Evolutionary conservation across 2,797 vertebrate species (phyloP).

Genomic region (Chelonia mydas): DNA sequence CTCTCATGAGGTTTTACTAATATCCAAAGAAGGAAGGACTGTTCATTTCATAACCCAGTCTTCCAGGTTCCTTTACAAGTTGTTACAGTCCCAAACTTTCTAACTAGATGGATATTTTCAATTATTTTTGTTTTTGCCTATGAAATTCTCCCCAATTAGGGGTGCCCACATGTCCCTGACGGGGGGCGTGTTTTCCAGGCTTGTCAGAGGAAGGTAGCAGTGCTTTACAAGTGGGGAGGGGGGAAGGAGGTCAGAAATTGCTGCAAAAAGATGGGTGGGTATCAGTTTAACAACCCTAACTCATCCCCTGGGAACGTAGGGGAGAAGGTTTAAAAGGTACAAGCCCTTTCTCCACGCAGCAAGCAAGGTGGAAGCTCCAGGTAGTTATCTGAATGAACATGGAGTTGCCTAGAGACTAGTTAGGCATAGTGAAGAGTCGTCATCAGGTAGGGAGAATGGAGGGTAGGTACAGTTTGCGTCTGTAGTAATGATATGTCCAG

Average conservation of each 20-base stretch:
- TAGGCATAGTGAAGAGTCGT: not conserved
- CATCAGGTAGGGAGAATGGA: not conserved
- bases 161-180: not conserved
- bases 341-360: too few species aligned
- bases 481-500: not conserved
- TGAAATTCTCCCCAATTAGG: slow-evolving; percentile 42
- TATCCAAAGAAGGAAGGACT: slow-evolving; percentile 65
- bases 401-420: too few species aligned
- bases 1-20: slow-evolving; percentile 77
- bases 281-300: not conserved
- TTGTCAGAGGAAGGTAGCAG: too few species aligned
- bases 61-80: slow-evolving; percentile 76
- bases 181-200: too few species aligned
- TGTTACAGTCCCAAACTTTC: slow-evolving; percentile 43
- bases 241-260: too few species aligned
- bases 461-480: not conserved
- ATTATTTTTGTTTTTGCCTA: slow-evolving; percentile 28
- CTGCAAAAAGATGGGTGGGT: not conserved
- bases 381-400: not conserved
- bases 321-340: too few species aligned
- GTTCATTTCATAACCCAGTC: slow-evolving; percentile 55
- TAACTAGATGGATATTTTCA: slow-evolving; percentile 9
- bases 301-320: too few species aligned
- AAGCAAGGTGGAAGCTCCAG: not conserved
- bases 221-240: too few species aligned